phyloP scores from a whole-genome alignment of 2,797 vertebrate genomes.

The Lacerta bilineata region DNA sequence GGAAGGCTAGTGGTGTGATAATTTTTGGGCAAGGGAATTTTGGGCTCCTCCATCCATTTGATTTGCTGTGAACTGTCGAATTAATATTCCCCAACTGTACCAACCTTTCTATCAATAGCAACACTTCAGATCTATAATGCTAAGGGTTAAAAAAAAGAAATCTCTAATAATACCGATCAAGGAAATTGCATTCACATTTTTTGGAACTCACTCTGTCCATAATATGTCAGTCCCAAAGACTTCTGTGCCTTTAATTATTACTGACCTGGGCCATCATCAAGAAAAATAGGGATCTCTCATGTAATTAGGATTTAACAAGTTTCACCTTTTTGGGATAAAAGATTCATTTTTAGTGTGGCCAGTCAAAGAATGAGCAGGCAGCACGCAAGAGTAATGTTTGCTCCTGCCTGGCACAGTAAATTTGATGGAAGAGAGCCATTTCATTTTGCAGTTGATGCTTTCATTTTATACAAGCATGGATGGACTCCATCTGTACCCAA shows the following conservation, averaged over 20 bases:
- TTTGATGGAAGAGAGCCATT: conserved; percentile 34
- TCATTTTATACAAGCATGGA: conserved; percentile 25
- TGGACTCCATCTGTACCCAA: conserved; percentile 33
- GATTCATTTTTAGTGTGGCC: background rate
- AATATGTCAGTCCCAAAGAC: background rate
- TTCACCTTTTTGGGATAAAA: background rate
- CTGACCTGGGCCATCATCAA: background rate
- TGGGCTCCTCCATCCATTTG: background rate
- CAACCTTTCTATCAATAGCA: background rate
- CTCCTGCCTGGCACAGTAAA: conserved; percentile 23
- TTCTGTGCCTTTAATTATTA: background rate
- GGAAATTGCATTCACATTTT: background rate
- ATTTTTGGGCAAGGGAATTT: background rate
- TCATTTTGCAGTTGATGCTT: conserved; percentile 36
- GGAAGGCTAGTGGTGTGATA: background rate
- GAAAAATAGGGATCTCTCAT: background rate
- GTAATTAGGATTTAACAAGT: conserved; percentile 8
- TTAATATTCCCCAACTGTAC: background rate
- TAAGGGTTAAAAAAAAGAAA: background rate
- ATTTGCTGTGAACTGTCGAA: background rate
- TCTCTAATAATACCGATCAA: background rate
- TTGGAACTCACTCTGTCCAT: background rate
- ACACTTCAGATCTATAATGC: background rate
- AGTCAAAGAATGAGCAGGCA: conserved; percentile 7
- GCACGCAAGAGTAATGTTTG: background rate